phyloP scores from a whole-genome alignment of 2,113 vertebrate species.

The Camelus dromedarius region DNA sequence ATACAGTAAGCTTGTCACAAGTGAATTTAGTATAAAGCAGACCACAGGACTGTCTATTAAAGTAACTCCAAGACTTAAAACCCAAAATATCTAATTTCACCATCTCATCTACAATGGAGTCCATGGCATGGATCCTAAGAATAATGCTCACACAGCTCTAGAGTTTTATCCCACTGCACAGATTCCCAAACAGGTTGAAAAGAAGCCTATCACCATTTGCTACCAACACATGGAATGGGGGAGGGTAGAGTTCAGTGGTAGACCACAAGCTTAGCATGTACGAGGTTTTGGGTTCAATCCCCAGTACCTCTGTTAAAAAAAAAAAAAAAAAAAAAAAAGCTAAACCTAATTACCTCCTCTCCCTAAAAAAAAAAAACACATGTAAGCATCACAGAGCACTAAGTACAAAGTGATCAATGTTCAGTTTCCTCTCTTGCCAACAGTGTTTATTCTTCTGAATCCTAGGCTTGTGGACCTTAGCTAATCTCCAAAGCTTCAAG shows the following conservation, averaged over 20 bases:
- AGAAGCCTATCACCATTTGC: neutral
- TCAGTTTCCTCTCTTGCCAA: neutral
- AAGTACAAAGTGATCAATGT: neutral
- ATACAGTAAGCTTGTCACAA: neutral
- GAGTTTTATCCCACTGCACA: neutral
- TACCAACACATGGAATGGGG: neutral
- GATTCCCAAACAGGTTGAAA: slow-evolving; percentile 1
- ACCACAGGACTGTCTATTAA: neutral
- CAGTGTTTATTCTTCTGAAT: neutral
- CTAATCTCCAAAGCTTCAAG: neutral
- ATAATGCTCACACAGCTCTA: slow-evolving; percentile 30
- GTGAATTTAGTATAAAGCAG: slow-evolving; percentile 21
- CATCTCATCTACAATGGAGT: slow-evolving; percentile 9
- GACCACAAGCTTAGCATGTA: too few relatives aligned
- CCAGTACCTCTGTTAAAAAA: too few relatives aligned
- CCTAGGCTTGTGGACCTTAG: neutral
- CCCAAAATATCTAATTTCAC: slow-evolving; percentile 39
- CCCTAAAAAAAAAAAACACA: neutral
- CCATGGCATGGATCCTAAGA: neutral
- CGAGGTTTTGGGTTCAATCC: too few relatives aligned
- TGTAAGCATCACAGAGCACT: neutral
- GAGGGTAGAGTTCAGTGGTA: too few relatives aligned
- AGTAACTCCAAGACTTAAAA: slow-evolving; percentile 23
- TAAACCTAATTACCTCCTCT: too few relatives aligned
- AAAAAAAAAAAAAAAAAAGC: too few relatives aligned